Evolutionary conservation across 2,888 invertebrate species (phyloP), one percentile per base, ranked within the genome.

Genomic region (Agrochola circellaris): DNA sequence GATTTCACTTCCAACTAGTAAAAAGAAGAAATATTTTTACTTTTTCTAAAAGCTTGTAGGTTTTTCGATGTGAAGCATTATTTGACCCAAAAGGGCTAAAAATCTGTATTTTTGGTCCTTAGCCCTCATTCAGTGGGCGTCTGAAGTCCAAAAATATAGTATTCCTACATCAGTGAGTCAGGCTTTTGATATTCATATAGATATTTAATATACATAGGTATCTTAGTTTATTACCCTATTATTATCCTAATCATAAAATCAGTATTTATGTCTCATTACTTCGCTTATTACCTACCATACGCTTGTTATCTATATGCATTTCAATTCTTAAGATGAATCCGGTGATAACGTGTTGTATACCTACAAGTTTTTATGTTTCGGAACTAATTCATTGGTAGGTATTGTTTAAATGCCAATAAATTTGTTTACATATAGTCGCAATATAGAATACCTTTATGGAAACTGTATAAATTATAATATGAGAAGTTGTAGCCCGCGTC

Each of bases 321-420:
- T 30, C 23, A 69, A 71, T 75, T 71, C 8, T 54, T 17, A 56
- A 58, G 67, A 65, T 77, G 13, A 4, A 77, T 64, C 34, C 30
- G 58, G 45, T 30, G 51, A 58, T 62, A 54, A 56, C 23, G 26
- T 13, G 23, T 58, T n/a, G 4, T n/a, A 7, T 42, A 34, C 38
- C 38, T 38, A 42, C 11, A 34, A 30, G 38, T 77, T 51, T 62
- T 67, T 68, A 62, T 71, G n/a, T 71, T 71, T 72, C n/a, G 58
- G 20, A 77, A 77, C 48, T 15, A 68, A 77, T 81, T 64, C 67
- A 76, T 71, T 69, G 0, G 9, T 51, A n/a, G 20, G n/a, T 38
- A 56, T 64, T 64, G 8, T 45, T 45, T 4, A 38, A 38, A n/a
- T 45, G 7, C 15, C 11, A 5, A 60, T 34, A 58, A 38, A 73